Conservation (phyloP, 1,140 invertebrate genomes). For the Anadara kagoshimensis region DNA sequence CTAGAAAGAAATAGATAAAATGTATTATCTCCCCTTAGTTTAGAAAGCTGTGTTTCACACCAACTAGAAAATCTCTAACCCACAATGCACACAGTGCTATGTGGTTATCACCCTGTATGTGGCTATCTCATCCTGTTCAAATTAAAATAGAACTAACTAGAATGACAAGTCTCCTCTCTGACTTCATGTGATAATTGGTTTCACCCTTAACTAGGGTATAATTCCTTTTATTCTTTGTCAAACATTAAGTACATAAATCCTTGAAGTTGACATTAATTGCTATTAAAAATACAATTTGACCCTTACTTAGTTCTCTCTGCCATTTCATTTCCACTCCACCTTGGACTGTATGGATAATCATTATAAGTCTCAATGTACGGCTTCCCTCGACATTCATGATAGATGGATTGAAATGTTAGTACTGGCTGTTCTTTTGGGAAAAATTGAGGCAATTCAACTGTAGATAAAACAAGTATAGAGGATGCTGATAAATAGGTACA, state of each 20-base stretch:
- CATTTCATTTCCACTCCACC: slow-evolving; percentile 72
- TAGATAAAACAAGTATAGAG: slow-evolving; percentile 34
- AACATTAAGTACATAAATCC: background rate
- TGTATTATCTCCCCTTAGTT: too few relatives aligned
- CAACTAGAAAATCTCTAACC: too few relatives aligned
- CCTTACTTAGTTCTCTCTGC: slow-evolving; percentile 69
- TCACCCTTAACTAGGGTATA: too few relatives aligned
- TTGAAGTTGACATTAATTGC: background rate
- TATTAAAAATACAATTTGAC: background rate
- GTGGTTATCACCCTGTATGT: too few relatives aligned
- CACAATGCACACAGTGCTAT: too few relatives aligned
- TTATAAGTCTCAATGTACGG: slow-evolving; percentile 64
- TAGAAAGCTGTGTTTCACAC: too few relatives aligned
- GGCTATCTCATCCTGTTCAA: too few relatives aligned
- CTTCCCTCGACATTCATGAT: slow-evolving; percentile 69
- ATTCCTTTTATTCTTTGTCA: too few relatives aligned
- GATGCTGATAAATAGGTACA: too few relatives aligned
- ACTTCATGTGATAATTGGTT: too few relatives aligned
- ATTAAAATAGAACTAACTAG: too few relatives aligned
- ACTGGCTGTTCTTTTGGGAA: slow-evolving; percentile 71
- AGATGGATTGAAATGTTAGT: slow-evolving; percentile 72
- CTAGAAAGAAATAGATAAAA: background rate
- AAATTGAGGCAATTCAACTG: slow-evolving; percentile 68
- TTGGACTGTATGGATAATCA: slow-evolving; percentile 73
- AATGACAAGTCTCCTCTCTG: too few relatives aligned